Base-by-base conservation (phyloP, 2,797 vertebrate species). In the Huso huso region DNA sequence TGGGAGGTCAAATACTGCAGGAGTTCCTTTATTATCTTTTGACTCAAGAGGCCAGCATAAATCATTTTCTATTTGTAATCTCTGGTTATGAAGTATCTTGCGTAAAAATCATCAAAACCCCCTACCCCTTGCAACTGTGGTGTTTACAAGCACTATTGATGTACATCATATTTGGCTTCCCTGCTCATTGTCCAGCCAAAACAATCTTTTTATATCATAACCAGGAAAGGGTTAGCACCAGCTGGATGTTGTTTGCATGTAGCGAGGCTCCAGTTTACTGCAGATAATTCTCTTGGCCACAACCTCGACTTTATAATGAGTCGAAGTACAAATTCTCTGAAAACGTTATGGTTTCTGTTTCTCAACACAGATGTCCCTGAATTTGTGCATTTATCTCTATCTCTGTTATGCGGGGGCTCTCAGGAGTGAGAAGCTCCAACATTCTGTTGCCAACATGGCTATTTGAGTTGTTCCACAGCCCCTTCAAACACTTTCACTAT, bases 371-470 rank as follows among this genome's bases (percentile, higher is more conserved):
- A 87, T 87, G 88, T 81, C 86, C 81, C 73, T 12, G n/a, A 70
- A 68, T 58, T 48, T 67, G 78, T 55, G 52, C 9, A 10, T 84
- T 85, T 84, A 89, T 86, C 82, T 91, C 88, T 78, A 77, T 73
- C 73, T 77, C 75, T 88, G 81, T 78, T 86, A 91, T 89, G 86
- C 74, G 70, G 76, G 61, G 77, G 81, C 82, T 82, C 78, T 88
- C 75, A 76, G 69, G 76, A 86, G 80, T 76, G 81, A 79, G 81
- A 85, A 63, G 84, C 84, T 79, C 76, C 74, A 72, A 53, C 64
- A 57, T 67, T 63, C 66, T 62, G 50, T 73, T 75, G 73, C 71
- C 66, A 72, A 60, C 64, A 72, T 49, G 62, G 69, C 67, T 74
- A 57, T 49, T 68, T 65, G 71, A 70, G 68, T 64, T 68, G 68